These are phyloP conservation scores for Lasius platythorax DNA, from an alignment of 2,888 invertebrate species.

Conservation along the genomic window DNA sequence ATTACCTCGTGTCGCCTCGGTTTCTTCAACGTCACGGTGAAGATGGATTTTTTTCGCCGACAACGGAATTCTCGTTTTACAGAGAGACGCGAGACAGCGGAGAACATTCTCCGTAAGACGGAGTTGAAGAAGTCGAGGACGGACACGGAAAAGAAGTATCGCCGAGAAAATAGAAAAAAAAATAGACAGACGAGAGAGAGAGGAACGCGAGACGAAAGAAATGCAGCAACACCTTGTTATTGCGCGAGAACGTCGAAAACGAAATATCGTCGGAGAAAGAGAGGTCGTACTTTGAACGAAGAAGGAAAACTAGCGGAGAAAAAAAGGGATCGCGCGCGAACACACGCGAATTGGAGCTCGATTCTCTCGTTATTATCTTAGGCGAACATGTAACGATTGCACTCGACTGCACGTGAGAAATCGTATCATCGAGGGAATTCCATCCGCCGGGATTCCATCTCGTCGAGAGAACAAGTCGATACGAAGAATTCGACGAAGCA, in stretches of 20 bases:
- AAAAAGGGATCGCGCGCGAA: background rate
- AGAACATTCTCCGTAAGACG: conserved; percentile 18
- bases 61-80: conserved; percentile 26
- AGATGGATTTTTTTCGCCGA: conserved; percentile 33
- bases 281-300: background rate
- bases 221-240: conserved; percentile 43
- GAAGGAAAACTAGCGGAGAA: too few relatives aligned
- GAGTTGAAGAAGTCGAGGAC: conserved; percentile 30
- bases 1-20: conserved; percentile 15
- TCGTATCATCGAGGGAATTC: conserved; percentile 16
- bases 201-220: background rate
- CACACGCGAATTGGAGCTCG: background rate
- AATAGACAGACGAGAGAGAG: background rate
- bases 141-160: conserved; percentile 7
- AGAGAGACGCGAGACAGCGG: conserved; percentile 14
- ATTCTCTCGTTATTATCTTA: conserved; percentile 18
- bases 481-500: background rate
- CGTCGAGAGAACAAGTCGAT: conserved; percentile 8
- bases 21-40: conserved; percentile 25
- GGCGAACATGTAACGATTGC: conserved; percentile 16
- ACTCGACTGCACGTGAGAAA: background rate
- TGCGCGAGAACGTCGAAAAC: conserved; percentile 21
- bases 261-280: conserved; percentile 28
- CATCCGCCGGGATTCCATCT: conserved; percentile 20
- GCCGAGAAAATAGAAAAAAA: background rate